Evolutionary conservation across 1,140 invertebrate genomes (phyloP).

Genomic region (Globodera rostochiensis): DNA sequence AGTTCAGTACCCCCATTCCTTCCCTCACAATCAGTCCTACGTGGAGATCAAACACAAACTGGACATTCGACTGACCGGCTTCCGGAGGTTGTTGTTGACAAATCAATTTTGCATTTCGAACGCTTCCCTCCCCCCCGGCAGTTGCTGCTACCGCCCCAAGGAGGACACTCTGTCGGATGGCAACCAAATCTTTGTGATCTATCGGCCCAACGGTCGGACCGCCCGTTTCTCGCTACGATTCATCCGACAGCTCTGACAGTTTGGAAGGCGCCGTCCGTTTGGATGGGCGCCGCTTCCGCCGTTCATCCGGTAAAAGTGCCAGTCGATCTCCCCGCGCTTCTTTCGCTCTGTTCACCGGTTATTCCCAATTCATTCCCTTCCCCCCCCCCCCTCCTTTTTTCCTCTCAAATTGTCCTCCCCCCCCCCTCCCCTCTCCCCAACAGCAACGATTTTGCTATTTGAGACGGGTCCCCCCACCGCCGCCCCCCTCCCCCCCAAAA

Average conservation of each 20-base stretch:
- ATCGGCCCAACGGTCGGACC: constrained; percentile 64
- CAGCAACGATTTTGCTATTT: neutral
- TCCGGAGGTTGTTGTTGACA: constrained; percentile 53
- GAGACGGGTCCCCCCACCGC: neutral
- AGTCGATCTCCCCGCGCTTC: neutral
- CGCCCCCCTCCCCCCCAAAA: neutral
- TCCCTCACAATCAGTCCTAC: constrained; percentile 44
- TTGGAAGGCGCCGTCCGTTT: neutral
- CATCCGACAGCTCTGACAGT: constrained; percentile 51
- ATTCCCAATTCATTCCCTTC: neutral
- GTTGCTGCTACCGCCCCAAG: constrained; percentile 65
- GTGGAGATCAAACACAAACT: constrained; percentile 64
- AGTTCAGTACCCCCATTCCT: neutral
- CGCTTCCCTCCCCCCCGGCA: constrained; percentile 28
- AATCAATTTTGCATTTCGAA: neutral
- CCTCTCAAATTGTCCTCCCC: neutral
- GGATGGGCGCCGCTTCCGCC: too few relatives aligned
- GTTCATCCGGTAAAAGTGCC: neutral
- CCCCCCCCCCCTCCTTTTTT: neutral
- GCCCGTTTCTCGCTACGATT: constrained; percentile 65
- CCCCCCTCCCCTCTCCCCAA: neutral
- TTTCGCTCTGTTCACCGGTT: neutral
- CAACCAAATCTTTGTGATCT: constrained; percentile 65
- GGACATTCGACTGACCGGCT: constrained; percentile 61
- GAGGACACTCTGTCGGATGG: constrained; percentile 63